Base-by-base conservation (phyloP, 2,888 invertebrate genomes). In the Epiperipatus broadwayi region DNA sequence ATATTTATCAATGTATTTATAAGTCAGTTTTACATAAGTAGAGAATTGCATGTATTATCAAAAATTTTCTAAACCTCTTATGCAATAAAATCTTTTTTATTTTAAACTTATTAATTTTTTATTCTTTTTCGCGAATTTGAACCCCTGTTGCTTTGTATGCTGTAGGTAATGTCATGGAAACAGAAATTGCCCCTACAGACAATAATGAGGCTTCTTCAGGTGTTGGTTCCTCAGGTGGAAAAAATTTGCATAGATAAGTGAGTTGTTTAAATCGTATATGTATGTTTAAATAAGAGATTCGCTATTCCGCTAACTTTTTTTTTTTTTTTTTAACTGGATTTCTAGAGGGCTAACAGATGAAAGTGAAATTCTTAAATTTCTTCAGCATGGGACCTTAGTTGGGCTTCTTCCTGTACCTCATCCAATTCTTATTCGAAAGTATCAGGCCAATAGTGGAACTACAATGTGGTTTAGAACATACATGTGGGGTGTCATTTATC, bases 381-480 rank as follows among this genome's bases (percentile, higher is more conserved):
- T 97, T 43, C 95, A 95, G 64, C 93, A 95, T 62, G 95, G 95
- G 43, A 97, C 95, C 0, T 66, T 97, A 47, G 95, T 97, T 28
- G 95, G 97, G 0, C 66, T 97, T 37, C 66, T 97, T 49, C 97
- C 97, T 1, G 97, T 97, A 37, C 97, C 97, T 4, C 97, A 99
- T 66, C 97, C 97, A 5, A 97, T 97, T 60, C 72, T 97, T 44
- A 97, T 97, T 56, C 70, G 97, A 51, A 89, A 95, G 65, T 97
- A 97, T 66, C 97, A 97, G 64, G 91, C 95, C 34, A 99, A 97
- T 64, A 75, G 79, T 25, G 95, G 93, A 44, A 99, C 97, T 1
- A 93, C 93, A 19, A 87, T 91, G 53, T 97, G 97, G 97, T 97
- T 97, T 66, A 69, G 95, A 40, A 97, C 95, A 0, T 99, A 97